These are phyloP conservation scores for Myotis vivesi DNA, from an alignment of 2,797 vertebrate species.

Conservation along the genomic window DNA sequence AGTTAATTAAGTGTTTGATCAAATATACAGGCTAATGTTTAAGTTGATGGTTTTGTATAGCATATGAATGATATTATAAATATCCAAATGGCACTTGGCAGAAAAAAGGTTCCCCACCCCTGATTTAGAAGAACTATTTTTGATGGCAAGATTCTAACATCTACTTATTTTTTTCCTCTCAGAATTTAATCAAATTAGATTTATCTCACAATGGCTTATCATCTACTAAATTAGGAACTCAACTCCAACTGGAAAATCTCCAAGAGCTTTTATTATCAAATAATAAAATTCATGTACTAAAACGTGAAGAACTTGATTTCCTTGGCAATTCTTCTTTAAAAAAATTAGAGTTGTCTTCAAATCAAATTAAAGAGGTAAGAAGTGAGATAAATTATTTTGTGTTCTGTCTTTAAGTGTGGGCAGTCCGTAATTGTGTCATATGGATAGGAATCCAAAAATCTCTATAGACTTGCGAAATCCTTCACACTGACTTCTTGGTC, in stretches of 20 bases:
- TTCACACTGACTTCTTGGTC: background rate
- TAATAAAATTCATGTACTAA: conserved; percentile 87
- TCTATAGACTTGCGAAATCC: background rate
- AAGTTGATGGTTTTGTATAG: too few species aligned
- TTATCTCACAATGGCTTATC: conserved; percentile 90
- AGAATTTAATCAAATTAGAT: conserved; percentile 91
- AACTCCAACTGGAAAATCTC: conserved; percentile 88
- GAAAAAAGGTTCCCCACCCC: too few species aligned
- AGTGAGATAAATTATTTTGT: background rate
- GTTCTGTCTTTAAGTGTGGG: background rate
- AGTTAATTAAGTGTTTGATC: too few species aligned
- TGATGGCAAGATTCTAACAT: conserved; percentile 29
- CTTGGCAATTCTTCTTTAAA: conserved; percentile 87
- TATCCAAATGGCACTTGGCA: too few species aligned
- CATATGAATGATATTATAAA: too few species aligned
- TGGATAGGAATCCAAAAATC: background rate
- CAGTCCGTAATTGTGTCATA: background rate
- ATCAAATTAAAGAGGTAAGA: conserved; percentile 89
- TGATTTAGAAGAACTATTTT: background rate
- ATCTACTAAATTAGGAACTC: conserved; percentile 87
- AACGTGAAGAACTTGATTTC: conserved; percentile 88
- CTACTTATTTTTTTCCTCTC: background rate
- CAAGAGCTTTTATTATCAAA: conserved; percentile 85
- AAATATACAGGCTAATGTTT: too few species aligned
- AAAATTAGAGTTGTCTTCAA: conserved; percentile 89